Evolutionary conservation across 1,140 invertebrate species (phyloP).

Genomic region (Trichonephila clavata): DNA sequence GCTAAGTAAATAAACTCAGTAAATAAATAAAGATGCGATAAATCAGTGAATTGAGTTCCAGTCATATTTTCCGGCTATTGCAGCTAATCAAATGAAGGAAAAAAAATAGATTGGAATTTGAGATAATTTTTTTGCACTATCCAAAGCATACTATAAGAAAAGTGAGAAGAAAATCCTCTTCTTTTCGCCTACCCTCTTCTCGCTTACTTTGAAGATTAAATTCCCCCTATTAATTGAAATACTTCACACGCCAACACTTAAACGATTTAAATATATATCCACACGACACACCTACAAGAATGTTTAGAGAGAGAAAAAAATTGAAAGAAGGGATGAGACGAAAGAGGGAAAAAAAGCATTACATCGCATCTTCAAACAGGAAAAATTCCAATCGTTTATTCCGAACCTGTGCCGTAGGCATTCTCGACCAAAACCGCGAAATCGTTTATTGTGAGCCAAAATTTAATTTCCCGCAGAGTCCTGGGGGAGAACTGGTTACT

Average conservation of each 20-base stretch:
- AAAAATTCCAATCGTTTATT: conserved; percentile 54
- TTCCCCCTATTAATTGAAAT: conserved; percentile 4
- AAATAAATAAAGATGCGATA: too few relatives aligned
- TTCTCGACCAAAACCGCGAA: conserved; percentile 25
- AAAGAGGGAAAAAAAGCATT: not conserved
- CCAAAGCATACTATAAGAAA: not conserved
- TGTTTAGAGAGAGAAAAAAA: not conserved
- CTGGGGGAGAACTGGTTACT: not conserved
- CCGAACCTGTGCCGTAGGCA: conserved; percentile 33
- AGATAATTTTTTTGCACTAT: not conserved
- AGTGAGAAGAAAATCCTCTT: not conserved
- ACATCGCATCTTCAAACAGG: conserved; percentile 38
- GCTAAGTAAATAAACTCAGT: too few relatives aligned
- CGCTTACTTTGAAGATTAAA: conserved; percentile 5
- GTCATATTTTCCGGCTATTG: too few relatives aligned
- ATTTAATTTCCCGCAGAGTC: conserved; percentile 26
- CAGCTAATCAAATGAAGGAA: too few relatives aligned
- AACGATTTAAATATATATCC: conserved; percentile 26
- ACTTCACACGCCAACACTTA: conserved; percentile 26
- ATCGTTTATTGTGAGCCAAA: conserved; percentile 42
- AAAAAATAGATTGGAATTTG: not conserved
- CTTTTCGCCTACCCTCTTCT: not conserved
- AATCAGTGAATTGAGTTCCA: too few relatives aligned
- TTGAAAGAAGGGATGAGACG: not conserved
- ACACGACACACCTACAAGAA: not conserved